Base-by-base conservation (phyloP, 2,113 vertebrate genomes). In the Albula goreensis region DNA sequence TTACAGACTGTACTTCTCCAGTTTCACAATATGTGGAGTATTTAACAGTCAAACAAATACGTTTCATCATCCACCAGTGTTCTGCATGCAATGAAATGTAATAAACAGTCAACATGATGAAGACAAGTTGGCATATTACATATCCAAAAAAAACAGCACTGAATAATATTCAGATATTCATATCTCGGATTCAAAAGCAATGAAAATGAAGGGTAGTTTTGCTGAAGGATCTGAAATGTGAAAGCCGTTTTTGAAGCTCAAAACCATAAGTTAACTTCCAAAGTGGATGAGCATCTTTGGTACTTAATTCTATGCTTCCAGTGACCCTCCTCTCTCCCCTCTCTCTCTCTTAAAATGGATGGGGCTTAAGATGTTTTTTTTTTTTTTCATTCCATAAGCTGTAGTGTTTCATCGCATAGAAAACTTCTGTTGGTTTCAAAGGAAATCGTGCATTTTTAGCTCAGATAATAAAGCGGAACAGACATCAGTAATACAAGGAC, bases 391-490 rank as follows among this genome's bases (percentile, higher is more conserved):
- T 82, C 60, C 56, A 82, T 82, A 83, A 83, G 57, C 49, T 66
- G 31, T 25, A 11, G n/a, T 70, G 13, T 70, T 17, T 70, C 48
- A 51, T 15, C 22, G 10, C 49, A 63, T 48, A 50, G 25, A 49
- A 5, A 48, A 49, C 1, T 53, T 78, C 31, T 84, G 66, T 84
- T 25, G 17, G 48, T 50, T 52, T 31, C 52, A 80, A 79, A 15
- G 63, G 50, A 85, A 89, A 85, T 60, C 13, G 78, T 19, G 4
- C 48, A 70, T 25, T 51, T 48, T 31, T 8, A 22, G 11, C 70
- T 60, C 78, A 79, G 50, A 56, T 78, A 52, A 85, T 85, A 48
- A 78, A 78, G 41, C 0, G 6, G 70, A 51, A 85, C 83, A 78
- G 53, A 49, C 53, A 74, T 11, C 8, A 78, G 51, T 12, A 50